These are phyloP conservation scores for Dryobota labecula DNA, from an alignment of 2,888 invertebrate genomes.

Conservation along the genomic window DNA sequence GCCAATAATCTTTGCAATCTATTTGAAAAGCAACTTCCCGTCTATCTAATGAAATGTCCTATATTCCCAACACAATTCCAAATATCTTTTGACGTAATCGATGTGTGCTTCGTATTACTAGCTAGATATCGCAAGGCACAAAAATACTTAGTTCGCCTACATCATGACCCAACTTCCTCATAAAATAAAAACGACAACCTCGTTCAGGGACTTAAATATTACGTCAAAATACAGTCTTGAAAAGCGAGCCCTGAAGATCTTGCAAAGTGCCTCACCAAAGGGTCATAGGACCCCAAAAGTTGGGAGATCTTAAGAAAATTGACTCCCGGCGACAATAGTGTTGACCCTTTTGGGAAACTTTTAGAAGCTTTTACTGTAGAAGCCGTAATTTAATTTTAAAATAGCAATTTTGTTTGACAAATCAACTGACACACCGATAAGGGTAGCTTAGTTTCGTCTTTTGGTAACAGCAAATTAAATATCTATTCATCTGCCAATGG, in stretches of 20 bases:
- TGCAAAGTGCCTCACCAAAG: constrained; percentile 42
- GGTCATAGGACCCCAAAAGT: constrained; percentile 33
- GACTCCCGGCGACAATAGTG: constrained; percentile 30
- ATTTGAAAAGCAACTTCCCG: not conserved
- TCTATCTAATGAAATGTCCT: not conserved
- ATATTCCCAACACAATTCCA: not conserved
- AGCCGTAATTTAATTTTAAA: not conserved
- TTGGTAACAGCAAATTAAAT: not conserved
- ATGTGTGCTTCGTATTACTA: not conserved
- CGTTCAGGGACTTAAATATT: constrained; percentile 29
- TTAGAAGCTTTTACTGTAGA: constrained; percentile 19
- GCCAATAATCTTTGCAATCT: not conserved
- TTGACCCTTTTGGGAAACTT: constrained; percentile 16
- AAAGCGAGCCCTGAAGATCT: constrained; percentile 13
- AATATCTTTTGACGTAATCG: not conserved
- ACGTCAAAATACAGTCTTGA: constrained; percentile 34
- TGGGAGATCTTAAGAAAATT: constrained; percentile 33
- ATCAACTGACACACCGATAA: not conserved
- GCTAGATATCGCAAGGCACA: not conserved
- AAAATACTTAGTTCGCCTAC: constrained; percentile 20
- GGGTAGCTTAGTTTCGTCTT: not conserved
- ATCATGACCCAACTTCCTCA: not conserved
- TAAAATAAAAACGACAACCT: constrained; percentile 29
- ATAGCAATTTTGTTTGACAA: constrained; percentile 15
- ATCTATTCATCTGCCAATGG: too few species aligned